These are phyloP conservation scores for Fabriciana adippe DNA, from an alignment of 2,888 invertebrate species.

Conservation along the genomic window DNA sequence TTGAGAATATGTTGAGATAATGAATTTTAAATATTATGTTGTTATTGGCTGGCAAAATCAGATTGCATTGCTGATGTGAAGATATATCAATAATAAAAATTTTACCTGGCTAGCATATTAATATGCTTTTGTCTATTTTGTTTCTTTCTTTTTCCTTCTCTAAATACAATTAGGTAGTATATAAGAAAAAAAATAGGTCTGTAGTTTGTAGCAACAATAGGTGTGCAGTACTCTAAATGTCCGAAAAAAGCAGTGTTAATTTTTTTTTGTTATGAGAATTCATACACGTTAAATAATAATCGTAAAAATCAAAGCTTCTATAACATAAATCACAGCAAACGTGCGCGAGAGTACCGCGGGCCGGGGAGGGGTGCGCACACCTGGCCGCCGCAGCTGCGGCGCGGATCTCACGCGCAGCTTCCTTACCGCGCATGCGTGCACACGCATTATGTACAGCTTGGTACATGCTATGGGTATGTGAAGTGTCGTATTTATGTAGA, in stretches of 20 bases:
- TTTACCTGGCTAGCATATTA: too few species aligned
- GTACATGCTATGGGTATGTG: conserved; percentile 26
- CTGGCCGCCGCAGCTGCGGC: conserved; percentile 79
- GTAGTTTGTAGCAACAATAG: too few species aligned
- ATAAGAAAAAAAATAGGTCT: too few species aligned
- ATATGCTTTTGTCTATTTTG: too few species aligned
- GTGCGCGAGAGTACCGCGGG: conserved; percentile 55
- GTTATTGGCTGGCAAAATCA: too few species aligned
- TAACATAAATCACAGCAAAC: conserved; percentile 2
- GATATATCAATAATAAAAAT: too few species aligned
- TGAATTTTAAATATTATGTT: not conserved
- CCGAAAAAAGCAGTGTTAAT: too few species aligned
- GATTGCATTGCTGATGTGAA: too few species aligned
- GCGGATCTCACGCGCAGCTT: conserved; percentile 81
- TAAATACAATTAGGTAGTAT: too few species aligned
- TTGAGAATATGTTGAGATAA: not conserved
- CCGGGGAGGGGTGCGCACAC: conserved; percentile 69
- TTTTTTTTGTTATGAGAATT: not conserved
- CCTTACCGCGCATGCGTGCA: conserved; percentile 73
- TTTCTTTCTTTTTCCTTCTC: too few species aligned
- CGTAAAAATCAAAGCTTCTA: conserved; percentile 16
- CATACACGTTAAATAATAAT: not conserved
- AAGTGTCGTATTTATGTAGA: conserved; percentile 22
- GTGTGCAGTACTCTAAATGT: too few species aligned
- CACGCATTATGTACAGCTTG: conserved; percentile 50